These are phyloP conservation scores for Capreolus pygargus DNA, from an alignment of 2,113 vertebrate species.

Conservation along the genomic window DNA sequence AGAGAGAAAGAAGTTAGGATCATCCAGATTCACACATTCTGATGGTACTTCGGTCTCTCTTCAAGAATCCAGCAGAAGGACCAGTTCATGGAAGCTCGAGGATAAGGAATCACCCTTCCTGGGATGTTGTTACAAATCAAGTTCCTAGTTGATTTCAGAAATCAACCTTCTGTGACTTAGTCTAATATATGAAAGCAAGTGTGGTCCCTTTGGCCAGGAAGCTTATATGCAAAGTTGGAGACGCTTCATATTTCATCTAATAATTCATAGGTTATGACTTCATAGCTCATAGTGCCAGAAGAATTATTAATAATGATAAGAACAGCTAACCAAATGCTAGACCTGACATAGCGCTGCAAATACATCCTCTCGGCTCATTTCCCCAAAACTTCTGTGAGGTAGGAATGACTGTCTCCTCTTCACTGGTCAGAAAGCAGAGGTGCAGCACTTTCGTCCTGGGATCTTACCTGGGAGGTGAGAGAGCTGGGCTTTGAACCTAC, in stretches of 20 bases:
- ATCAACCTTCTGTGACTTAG: not conserved
- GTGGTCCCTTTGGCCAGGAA: not conserved
- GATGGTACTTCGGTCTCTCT: not conserved
- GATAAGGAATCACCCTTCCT: not conserved
- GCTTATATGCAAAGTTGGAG: not conserved
- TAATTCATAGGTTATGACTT: not conserved
- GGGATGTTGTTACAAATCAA: not conserved
- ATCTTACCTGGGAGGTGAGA: not conserved
- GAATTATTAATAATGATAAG: not conserved
- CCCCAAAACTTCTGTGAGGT: not conserved
- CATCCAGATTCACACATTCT: not conserved
- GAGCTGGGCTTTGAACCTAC: not conserved
- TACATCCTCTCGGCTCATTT: not conserved
- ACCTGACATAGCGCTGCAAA: not conserved
- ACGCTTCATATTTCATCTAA: not conserved
- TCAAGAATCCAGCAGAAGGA: not conserved
- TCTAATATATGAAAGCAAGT: not conserved
- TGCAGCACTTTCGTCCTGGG: not conserved
- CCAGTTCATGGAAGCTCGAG: not conserved
- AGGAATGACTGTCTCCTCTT: not conserved
- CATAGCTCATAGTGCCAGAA: not conserved
- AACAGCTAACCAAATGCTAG: not conserved
- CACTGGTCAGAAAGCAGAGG: not conserved
- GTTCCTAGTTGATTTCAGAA: not conserved
- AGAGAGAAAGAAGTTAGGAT: not conserved